Evolutionary conservation across 2,888 invertebrate genomes (phyloP).

Genomic region (Tenthredo mesomela): DNA sequence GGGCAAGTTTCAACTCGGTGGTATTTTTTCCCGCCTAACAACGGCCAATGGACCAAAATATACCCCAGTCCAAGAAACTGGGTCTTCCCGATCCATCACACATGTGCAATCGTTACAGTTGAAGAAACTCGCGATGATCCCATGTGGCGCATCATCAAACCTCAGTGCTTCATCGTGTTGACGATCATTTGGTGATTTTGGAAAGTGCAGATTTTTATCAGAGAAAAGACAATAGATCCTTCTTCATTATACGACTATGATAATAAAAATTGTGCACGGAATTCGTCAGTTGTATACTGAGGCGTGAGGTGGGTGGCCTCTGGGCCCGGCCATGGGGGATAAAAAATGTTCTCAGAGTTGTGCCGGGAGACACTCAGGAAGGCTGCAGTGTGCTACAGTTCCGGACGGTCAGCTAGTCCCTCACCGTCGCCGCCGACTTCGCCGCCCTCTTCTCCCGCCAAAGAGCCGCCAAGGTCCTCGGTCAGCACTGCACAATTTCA

Average conservation of each 20-base stretch:
- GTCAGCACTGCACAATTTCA: conserved; percentile 64
- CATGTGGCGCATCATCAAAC: neutral
- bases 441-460: conserved; percentile 75
- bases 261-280: too few species aligned
- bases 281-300: conserved; percentile 14
- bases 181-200: neutral
- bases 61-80: neutral
- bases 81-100: neutral
- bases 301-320: conserved; percentile 57
- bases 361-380: conserved; percentile 80
- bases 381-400: conserved; percentile 78
- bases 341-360: conserved; percentile 80
- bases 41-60: neutral
- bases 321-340: conserved; percentile 75
- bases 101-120: neutral
- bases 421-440: conserved; percentile 76
- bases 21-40: conserved; percentile 16
- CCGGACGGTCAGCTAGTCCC: conserved; percentile 75
- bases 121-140: neutral
- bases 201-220: neutral
- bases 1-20: neutral
- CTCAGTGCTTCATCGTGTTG: neutral
- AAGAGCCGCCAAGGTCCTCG: conserved; percentile 65
- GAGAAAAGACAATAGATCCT: neutral
- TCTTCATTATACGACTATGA: too few species aligned